Evolutionary conservation across 2,113 vertebrate species (phyloP).

Genomic region (Rhinolophus sinicus): DNA sequence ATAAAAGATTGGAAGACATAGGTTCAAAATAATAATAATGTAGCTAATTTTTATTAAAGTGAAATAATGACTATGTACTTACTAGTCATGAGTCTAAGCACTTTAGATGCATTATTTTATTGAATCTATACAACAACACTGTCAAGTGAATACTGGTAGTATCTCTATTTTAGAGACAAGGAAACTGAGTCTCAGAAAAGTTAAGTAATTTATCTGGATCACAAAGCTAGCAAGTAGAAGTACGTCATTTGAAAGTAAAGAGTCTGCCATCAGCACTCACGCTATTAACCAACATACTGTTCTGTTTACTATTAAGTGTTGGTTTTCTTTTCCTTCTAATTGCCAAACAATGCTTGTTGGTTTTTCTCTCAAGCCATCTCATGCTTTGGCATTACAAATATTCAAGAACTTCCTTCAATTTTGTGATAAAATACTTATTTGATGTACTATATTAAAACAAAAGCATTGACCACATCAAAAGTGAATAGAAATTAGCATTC

Average conservation of each 20-base stretch:
- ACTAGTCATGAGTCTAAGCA: background rate
- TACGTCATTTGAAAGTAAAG: background rate
- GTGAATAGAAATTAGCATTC: background rate
- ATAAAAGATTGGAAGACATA: background rate
- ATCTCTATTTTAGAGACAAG: background rate
- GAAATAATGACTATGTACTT: background rate
- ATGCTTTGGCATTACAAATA: background rate
- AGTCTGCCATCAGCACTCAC: background rate
- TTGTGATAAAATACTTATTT: slow-evolving; percentile 39
- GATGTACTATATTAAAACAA: background rate
- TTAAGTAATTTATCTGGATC: background rate
- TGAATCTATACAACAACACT: background rate
- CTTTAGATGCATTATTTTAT: background rate
- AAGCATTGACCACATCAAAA: background rate
- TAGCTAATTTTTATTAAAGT: background rate
- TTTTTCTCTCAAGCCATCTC: slow-evolving; percentile 29
- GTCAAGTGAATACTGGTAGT: background rate
- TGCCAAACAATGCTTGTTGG: background rate
- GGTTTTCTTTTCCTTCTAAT: background rate
- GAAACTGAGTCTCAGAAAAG: background rate
- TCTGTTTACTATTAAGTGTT: background rate
- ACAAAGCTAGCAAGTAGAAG: background rate
- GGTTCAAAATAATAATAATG: background rate
- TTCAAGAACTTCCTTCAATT: slow-evolving; percentile 52
- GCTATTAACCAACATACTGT: background rate